phyloP scores from a whole-genome alignment of 2,113 vertebrate species.

The Pao palembangensis region DNA sequence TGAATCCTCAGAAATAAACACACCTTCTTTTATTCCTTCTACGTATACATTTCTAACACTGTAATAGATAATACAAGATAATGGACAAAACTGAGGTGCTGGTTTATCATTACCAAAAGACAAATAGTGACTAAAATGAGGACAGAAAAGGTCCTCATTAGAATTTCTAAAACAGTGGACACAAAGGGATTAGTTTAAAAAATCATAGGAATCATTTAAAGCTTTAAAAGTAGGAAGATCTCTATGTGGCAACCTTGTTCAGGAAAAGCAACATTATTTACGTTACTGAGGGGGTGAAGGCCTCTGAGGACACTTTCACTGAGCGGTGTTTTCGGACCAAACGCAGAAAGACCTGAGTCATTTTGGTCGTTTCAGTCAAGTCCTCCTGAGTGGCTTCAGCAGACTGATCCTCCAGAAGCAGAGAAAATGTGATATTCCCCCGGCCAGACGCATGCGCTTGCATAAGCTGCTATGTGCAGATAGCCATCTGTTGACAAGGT shows the following conservation, averaged over 20 bases:
- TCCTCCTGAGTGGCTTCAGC: not conserved
- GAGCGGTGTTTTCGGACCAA: too few relatives aligned
- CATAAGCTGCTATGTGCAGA: constrained; percentile 74
- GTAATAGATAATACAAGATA: constrained; percentile 38
- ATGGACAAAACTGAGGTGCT: constrained; percentile 40
- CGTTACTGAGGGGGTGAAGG: too few relatives aligned
- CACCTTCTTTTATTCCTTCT: not conserved
- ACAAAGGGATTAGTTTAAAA: not conserved
- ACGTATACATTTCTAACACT: constrained; percentile 30
- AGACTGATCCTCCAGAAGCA: not conserved
- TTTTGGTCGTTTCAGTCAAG: not conserved
- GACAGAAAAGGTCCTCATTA: not conserved
- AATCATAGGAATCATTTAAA: not conserved
- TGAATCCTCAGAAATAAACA: not conserved
- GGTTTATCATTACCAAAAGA: constrained; percentile 64
- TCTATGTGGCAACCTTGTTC: too few relatives aligned
- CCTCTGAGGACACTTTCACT: too few relatives aligned
- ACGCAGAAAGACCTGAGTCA: not conserved
- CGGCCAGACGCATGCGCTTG: constrained; percentile 49
- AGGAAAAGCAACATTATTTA: too few relatives aligned
- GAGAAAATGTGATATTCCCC: constrained; percentile 38
- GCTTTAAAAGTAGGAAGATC: not conserved
- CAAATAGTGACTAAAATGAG: constrained; percentile 43
- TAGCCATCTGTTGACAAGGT: constrained; percentile 79
- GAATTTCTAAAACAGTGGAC: too few relatives aligned